phyloP scores from a whole-genome alignment of 2,113 vertebrate species.

The Diadophis punctatus region DNA sequence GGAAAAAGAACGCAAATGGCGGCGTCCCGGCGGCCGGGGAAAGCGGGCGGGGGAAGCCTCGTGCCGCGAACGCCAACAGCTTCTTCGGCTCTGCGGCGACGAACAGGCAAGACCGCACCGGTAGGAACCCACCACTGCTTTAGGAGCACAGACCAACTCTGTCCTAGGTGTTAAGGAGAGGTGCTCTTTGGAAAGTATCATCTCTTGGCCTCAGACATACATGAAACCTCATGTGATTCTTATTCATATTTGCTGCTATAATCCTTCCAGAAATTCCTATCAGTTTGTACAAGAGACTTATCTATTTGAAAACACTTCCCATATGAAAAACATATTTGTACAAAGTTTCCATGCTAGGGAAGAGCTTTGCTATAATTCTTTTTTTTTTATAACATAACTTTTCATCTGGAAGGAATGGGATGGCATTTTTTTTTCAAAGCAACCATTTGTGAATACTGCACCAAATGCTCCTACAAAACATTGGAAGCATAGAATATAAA shows the following conservation, averaged over 20 bases:
- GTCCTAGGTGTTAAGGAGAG: background rate
- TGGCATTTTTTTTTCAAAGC: background rate
- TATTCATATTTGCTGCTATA: background rate
- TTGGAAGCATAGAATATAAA: background rate
- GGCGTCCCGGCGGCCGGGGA: no score
- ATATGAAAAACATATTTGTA: background rate
- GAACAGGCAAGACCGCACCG: no score
- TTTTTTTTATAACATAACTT: background rate
- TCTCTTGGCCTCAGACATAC: background rate
- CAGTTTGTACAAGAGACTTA: background rate
- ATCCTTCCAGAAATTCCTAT: background rate
- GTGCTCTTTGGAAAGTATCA: background rate
- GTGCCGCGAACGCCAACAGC: no score
- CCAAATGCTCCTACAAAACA: background rate
- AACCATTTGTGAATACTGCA: background rate
- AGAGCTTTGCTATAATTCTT: background rate
- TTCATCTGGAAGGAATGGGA: background rate
- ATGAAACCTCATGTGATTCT: background rate
- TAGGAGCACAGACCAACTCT: background rate
- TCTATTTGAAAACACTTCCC: background rate
- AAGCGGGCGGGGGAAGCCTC: no score
- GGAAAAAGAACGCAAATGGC: no score
- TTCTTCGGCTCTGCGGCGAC: no score
- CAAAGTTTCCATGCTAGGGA: background rate
- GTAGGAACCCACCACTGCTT: no score